A percentile compares a stretch with the other conserved stretches of the same genome.
Conservation (phyloP, 2,888 invertebrate genomes). For the Thyatira batis region DNA sequence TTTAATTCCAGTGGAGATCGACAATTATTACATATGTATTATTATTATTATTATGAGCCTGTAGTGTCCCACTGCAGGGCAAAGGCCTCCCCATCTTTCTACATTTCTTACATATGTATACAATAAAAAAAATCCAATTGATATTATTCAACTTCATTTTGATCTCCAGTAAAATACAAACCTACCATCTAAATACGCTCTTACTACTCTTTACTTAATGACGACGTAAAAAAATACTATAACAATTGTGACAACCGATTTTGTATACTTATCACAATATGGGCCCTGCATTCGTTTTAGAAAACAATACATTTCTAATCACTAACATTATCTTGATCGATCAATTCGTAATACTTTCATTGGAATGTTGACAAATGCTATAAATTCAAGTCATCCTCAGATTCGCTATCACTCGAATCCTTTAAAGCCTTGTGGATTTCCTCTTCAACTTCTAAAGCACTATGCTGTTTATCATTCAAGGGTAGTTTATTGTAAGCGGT, state of each 20-base stretch:
- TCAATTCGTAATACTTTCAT: constrained; percentile 54
- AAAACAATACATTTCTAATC: constrained; percentile 34
- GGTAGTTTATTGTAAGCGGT: constrained; percentile 69
- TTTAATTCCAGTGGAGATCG: background rate
- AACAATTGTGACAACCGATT: constrained; percentile 53
- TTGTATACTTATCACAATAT: constrained; percentile 61
- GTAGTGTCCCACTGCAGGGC: too few relatives aligned
- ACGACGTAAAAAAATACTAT: constrained; percentile 16
- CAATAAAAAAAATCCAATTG: too few relatives aligned
- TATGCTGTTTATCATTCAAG: constrained; percentile 65
- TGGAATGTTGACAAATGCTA: constrained; percentile 57
- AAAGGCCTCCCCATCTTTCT: too few relatives aligned
- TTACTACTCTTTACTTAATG: background rate
- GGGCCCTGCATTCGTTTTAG: constrained; percentile 53
- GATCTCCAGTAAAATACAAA: background rate
- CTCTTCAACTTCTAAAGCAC: constrained; percentile 66
- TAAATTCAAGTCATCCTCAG: constrained; percentile 70
- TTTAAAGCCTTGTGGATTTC: constrained; percentile 71
- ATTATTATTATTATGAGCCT: too few relatives aligned
- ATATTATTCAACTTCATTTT: background rate
- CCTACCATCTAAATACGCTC: background rate
- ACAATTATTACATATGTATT: too few relatives aligned
- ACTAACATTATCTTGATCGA: constrained; percentile 45
- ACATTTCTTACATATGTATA: too few relatives aligned
- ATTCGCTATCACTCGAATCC: constrained; percentile 67